Conservation (phyloP, 2,888 invertebrate genomes). For the Sthenelais limicola region DNA sequence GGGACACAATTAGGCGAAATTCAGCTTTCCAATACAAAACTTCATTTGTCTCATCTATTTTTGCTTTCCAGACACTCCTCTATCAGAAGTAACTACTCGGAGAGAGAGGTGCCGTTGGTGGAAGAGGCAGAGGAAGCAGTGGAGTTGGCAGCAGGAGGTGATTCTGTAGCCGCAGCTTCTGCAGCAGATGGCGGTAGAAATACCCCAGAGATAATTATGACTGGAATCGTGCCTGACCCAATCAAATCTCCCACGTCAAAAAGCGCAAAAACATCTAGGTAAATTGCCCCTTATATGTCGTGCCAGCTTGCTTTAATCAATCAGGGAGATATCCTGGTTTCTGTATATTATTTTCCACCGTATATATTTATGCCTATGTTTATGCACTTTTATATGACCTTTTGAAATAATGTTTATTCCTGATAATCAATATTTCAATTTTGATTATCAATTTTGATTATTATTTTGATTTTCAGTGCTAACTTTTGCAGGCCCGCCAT, state of each 20-base stretch:
- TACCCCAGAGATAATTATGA: conserved; percentile 41
- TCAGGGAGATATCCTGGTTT: no score
- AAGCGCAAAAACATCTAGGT: conserved; percentile 8
- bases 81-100: conserved; percentile 36
- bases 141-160: neutral
- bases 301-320: no score
- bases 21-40: no score
- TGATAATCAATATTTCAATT: no score
- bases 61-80: conserved; percentile 38
- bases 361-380: no score
- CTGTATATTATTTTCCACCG: no score
- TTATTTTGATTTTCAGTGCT: no score
- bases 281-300: neutral
- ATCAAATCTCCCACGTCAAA: conserved; percentile 29
- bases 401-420: no score
- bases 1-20: no score
- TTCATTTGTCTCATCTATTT: neutral
- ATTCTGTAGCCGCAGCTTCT: neutral
- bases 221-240: conserved; percentile 26
- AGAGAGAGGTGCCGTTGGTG: conserved; percentile 37
- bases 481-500: no score
- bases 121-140: conserved; percentile 39
- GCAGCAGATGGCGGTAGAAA: neutral
- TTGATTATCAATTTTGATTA: no score
- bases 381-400: no score